phyloP scores from a whole-genome alignment of 2,888 invertebrate species.

The Aquatica leii region DNA sequence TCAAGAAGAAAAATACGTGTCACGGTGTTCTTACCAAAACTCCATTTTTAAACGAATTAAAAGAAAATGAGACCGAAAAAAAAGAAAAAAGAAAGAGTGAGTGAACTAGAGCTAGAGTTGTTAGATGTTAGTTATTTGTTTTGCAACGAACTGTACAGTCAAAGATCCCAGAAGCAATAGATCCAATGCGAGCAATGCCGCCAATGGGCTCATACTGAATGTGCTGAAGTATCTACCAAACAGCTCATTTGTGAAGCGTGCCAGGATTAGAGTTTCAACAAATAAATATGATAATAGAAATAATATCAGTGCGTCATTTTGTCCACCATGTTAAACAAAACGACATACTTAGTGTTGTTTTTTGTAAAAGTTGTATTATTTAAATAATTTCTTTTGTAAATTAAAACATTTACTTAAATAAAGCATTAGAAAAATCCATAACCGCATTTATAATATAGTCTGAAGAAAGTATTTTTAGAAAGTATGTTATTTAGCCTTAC shows the following conservation, averaged over 20 bases:
- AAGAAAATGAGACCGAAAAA: background rate
- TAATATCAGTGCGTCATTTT: background rate
- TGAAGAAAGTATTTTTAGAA: no score
- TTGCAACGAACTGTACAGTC: no score
- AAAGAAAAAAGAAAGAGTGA: background rate
- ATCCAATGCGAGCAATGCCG: background rate
- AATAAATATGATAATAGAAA: background rate
- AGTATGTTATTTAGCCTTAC: no score
- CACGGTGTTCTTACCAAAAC: background rate
- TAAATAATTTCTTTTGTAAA: no score
- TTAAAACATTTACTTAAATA: no score
- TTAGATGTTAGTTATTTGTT: background rate
- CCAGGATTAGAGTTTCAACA: background rate
- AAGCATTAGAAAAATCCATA: no score
- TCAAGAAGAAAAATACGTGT: background rate
- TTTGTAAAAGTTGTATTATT: background rate
- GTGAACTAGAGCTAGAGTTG: background rate
- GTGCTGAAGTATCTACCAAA: background rate
- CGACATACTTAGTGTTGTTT: background rate
- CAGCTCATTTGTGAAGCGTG: background rate
- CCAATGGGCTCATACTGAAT: background rate
- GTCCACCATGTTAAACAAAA: background rate
- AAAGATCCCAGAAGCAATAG: background rate
- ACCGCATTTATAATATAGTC: no score
- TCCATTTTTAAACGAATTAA: constrained; percentile 7